phyloP scores from a whole-genome alignment of 2,888 invertebrate species.

The Eulithis testata region DNA sequence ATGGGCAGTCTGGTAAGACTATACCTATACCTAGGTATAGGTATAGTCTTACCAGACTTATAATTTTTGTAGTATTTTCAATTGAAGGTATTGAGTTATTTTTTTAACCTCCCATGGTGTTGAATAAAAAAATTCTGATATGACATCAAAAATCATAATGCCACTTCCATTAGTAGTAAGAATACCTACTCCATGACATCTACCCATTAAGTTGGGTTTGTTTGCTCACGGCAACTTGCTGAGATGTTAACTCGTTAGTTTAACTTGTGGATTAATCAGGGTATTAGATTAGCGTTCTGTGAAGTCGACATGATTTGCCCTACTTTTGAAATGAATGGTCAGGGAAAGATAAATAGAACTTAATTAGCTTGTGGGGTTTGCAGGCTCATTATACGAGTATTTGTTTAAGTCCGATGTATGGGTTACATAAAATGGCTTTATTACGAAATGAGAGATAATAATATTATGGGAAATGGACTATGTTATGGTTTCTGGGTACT shows the following conservation, averaged over 20 bases:
- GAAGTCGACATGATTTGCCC: slow-evolving; percentile 23
- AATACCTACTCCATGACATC: slow-evolving; percentile 13
- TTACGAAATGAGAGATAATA: too few species aligned
- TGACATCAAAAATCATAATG: background rate
- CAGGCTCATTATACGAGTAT: background rate
- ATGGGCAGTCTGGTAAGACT: too few species aligned
- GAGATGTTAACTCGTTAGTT: slow-evolving; percentile 59
- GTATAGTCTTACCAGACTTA: too few species aligned
- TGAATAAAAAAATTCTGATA: too few species aligned
- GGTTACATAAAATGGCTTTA: background rate
- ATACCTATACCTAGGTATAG: too few species aligned
- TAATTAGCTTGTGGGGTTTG: slow-evolving; percentile 8
- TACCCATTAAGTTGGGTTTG: slow-evolving; percentile 66
- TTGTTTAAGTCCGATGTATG: background rate
- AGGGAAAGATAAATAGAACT: slow-evolving; percentile 9
- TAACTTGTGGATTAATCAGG: slow-evolving; percentile 60
- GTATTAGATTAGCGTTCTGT: slow-evolving; percentile 44
- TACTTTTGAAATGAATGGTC: slow-evolving; percentile 25
- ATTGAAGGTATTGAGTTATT: too few species aligned
- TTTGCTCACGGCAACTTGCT: slow-evolving; percentile 62
- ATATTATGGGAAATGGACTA: too few species aligned
- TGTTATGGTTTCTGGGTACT: too few species aligned
- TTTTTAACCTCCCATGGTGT: too few species aligned
- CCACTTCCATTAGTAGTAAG: slow-evolving; percentile 14
- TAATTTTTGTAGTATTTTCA: too few species aligned